A percentile compares a stretch with the other conserved stretches of the same genome.
phyloP scores from a whole-genome alignment of 2,113 vertebrate genomes.

The Coryphaenoides rupestris region DNA sequence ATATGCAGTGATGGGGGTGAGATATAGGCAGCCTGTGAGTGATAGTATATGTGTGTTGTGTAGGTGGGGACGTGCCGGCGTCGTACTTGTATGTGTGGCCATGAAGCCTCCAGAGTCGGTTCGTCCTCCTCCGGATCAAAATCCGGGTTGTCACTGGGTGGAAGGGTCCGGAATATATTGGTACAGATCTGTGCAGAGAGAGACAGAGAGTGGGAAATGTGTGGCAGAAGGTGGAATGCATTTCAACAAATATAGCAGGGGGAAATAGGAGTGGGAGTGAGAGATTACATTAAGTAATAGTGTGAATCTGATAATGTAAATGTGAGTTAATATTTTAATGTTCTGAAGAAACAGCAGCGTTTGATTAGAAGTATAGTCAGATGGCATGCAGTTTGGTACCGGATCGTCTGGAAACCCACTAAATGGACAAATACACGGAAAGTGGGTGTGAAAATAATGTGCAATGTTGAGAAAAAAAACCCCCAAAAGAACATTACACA shows the following conservation, averaged over 20 bases:
- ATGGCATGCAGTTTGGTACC: too few species aligned
- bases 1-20: not conserved
- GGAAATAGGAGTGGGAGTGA: not conserved
- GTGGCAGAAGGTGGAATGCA: not conserved
- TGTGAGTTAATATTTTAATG: too few species aligned
- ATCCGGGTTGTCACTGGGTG: constrained; percentile 96
- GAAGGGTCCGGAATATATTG: constrained; percentile 96
- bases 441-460: not conserved
- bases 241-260: not conserved
- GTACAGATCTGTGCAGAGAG: constrained; percentile 81
- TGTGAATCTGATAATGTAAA: too few species aligned
- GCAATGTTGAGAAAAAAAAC: constrained; percentile 1
- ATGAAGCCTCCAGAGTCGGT: constrained; percentile 93
- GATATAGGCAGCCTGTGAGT: not conserved
- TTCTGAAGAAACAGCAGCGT: too few species aligned
- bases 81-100: constrained; percentile 95
- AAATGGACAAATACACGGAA: too few species aligned
- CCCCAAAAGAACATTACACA: constrained; percentile 4
- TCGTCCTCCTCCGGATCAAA: constrained; percentile 99
- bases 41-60: not conserved
- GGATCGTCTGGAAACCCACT: too few species aligned
- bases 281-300: too few species aligned
- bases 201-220: not conserved
- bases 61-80: not conserved
- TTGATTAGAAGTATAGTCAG: too few species aligned